Percentiles rank a stretch among this genome's conserved stretches.
Evolutionary conservation across 2,797 vertebrate genomes (phyloP).

Genomic region (Chiloscyllium punctatum): DNA sequence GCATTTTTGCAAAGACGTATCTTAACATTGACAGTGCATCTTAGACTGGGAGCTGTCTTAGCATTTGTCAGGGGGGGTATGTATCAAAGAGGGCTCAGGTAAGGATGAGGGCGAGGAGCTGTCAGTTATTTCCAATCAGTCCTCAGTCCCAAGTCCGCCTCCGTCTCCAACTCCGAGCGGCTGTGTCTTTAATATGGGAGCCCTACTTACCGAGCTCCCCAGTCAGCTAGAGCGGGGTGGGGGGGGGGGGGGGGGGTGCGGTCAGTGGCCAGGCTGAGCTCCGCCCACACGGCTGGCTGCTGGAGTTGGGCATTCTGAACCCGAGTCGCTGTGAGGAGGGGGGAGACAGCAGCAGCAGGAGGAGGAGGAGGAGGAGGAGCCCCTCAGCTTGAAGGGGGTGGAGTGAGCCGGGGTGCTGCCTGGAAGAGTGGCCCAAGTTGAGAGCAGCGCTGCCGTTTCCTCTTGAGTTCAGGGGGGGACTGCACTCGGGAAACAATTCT

Average conservation of each 20-base stretch:
- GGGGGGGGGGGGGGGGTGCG: too few relatives aligned
- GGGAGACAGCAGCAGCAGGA: background rate
- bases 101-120: background rate
- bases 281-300: conserved; percentile 3
- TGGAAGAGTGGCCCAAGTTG: background rate
- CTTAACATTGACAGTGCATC: background rate
- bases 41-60: background rate
- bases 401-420: too few relatives aligned
- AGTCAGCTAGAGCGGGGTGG: background rate
- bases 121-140: background rate
- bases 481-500: background rate
- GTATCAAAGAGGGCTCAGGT: background rate
- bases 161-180: background rate
- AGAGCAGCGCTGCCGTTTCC: background rate
- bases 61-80: background rate
- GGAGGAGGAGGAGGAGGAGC: too few relatives aligned
- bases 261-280: background rate
- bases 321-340: background rate
- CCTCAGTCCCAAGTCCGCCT: background rate
- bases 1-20: too few relatives aligned
- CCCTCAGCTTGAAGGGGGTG: too few relatives aligned
- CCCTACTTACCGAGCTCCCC: background rate
- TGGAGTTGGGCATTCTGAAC: background rate
- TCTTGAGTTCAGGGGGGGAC: background rate
- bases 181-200: background rate